These are phyloP conservation scores for Xylota sylvarum DNA, from an alignment of 2,888 invertebrate species.

Conservation along the genomic window DNA sequence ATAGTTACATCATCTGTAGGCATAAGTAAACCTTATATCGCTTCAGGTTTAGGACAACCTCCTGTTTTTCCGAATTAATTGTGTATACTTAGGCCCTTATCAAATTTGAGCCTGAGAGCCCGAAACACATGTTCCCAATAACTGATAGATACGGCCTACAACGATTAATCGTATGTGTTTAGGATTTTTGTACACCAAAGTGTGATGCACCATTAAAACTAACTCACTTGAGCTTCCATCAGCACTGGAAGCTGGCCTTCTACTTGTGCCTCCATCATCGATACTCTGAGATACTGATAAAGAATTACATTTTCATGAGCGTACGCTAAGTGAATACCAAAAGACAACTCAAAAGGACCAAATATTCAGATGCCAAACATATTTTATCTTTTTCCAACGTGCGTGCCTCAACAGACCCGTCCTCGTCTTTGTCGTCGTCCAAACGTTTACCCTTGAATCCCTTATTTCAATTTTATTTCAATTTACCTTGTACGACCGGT, in stretches of 20 bases:
- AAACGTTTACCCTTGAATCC: constrained; percentile 38
- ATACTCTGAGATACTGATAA: constrained; percentile 3
- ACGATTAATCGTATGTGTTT: constrained; percentile 33
- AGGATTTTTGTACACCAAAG: not conserved
- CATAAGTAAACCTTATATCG: constrained; percentile 23
- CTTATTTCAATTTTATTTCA: constrained; percentile 60
- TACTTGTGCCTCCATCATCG: not conserved
- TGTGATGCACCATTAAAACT: constrained; percentile 33
- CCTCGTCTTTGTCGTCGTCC: not conserved
- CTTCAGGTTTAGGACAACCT: not conserved
- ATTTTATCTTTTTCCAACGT: constrained; percentile 22
- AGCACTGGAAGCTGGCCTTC: not conserved
- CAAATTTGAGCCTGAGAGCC: constrained; percentile 7
- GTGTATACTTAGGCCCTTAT: constrained; percentile 53
- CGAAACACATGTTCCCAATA: constrained; percentile 38
- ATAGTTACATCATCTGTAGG: constrained; percentile 15
- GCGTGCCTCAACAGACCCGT: constrained; percentile 28
- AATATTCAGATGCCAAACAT: constrained; percentile 55
- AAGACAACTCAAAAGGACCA: constrained; percentile 21
- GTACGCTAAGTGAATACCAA: constrained; percentile 37
- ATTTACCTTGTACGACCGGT: constrained; percentile 32
- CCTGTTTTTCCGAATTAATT: constrained; percentile 44
- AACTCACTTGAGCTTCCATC: not conserved
- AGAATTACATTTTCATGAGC: constrained; percentile 54
- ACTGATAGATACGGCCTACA: constrained; percentile 5